Base-by-base conservation (phyloP, 2,797 vertebrate species). In the Ataeniobius toweri region DNA sequence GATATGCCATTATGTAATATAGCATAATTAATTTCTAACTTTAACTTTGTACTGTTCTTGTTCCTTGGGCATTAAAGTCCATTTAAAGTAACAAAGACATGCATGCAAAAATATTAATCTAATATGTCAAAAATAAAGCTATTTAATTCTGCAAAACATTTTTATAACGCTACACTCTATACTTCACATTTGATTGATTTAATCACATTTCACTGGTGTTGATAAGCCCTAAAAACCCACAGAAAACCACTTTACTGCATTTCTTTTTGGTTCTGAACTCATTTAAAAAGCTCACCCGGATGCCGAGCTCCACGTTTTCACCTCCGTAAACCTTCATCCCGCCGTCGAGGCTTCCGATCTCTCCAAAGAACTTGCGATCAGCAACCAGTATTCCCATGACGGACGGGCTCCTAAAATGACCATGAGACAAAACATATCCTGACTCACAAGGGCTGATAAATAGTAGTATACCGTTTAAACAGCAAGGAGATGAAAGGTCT, bases 251-350 rank as follows among this genome's bases (percentile, higher is more conserved):
- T 44, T 68, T 2, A 68, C 36, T 68, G 63, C 18, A 22, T 41
- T 41, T 24, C 39, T 41, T n/a, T 67, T 44, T 12, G 36, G 31
- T 20, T 22, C 31, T 39, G 61, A 3, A 22, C 36, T 67, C 61
- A 10, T 65, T 39, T 61, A 2, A 53, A 71, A 55, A 24, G 56
- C 78, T 88, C 81, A 97, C 96, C 86, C 96, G 92, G 63, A 97
- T 86, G 44, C 95, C 94, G 0, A 97, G 93, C 77, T 97, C 96
- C 63, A 97, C 96, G 2, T 96, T 97, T 90, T 97, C 95, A 28
- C 96, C 96, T n/a, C 96, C 96, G 0, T 96, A 97, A 80, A 96
- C 92, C 75, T 95, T 93, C 96, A 97, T 97, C 70, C 96, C 96
- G 10, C 86, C 82, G 6, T 97, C 96, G 24, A 97, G 90, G 67